Conservation (phyloP, 64 coral and sea anemone species). For the Hydrozoanthus tunicans region DNA sequence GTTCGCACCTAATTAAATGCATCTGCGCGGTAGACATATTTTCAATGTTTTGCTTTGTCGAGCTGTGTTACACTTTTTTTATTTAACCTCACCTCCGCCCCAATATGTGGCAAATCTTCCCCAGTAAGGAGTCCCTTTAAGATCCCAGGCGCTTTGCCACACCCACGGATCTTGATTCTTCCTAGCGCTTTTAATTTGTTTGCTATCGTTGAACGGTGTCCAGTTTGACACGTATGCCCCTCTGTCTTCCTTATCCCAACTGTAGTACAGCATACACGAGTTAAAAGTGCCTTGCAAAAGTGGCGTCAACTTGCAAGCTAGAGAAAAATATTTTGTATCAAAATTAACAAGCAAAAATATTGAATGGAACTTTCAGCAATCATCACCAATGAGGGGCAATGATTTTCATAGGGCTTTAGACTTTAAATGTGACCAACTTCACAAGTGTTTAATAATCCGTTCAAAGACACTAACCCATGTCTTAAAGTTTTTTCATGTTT, state of each 20-base stretch:
- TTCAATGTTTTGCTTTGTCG: not conserved
- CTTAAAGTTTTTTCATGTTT: too few relatives aligned
- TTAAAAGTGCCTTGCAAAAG: not conserved
- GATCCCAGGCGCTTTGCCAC: conserved; percentile 67
- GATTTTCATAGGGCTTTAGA: too few relatives aligned
- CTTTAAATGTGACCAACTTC: too few relatives aligned
- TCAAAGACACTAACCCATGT: too few relatives aligned
- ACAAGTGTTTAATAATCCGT: too few relatives aligned
- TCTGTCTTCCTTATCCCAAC: conserved; percentile 65
- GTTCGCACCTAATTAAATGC: too few relatives aligned
- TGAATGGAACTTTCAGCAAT: too few relatives aligned
- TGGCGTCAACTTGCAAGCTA: conserved; percentile 20
- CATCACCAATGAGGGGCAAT: too few relatives aligned
- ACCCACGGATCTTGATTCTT: conserved; percentile 67
- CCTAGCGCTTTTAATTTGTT: conserved; percentile 39
- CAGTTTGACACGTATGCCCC: conserved; percentile 45
- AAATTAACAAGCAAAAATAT: not conserved
- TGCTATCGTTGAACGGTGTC: conserved; percentile 35
- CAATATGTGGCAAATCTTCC: conserved; percentile 68
- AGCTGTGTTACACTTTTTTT: not conserved
- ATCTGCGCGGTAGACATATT: too few relatives aligned
- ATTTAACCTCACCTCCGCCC: conserved; percentile 66
- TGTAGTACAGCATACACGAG: conserved; percentile 46
- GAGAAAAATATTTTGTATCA: not conserved
- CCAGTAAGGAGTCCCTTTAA: conserved; percentile 77